Evolutionary conservation across 2,113 vertebrate genomes (phyloP).

Genomic region (Castor canadensis): DNA sequence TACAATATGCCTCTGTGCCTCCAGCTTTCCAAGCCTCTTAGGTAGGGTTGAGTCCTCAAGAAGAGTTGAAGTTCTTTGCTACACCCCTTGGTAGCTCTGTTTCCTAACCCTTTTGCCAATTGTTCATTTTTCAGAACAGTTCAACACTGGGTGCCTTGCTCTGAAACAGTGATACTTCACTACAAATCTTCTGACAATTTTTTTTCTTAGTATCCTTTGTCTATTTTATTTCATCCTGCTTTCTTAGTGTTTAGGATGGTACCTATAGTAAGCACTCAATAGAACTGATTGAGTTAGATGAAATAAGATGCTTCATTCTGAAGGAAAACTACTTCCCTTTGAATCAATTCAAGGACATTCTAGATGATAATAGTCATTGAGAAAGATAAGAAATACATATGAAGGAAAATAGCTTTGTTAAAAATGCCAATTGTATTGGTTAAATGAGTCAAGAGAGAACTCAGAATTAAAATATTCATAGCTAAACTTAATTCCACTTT

Average conservation of each 20-base stretch:
- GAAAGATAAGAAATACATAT: neutral
- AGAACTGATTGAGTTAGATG: neutral
- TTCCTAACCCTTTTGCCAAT: neutral
- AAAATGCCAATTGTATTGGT: neutral
- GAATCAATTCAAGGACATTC: neutral
- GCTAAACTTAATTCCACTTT: constrained; percentile 22
- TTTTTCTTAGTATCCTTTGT: neutral
- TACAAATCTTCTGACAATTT: neutral
- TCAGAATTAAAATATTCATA: constrained; percentile 36
- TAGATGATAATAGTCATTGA: neutral
- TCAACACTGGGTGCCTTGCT: neutral
- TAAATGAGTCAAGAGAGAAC: constrained; percentile 29
- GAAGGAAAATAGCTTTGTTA: neutral
- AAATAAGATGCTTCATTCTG: neutral
- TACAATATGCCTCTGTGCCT: neutral
- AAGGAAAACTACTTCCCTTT: neutral
- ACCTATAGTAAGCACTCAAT: neutral
- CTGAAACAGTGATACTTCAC: neutral
- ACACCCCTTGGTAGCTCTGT: neutral
- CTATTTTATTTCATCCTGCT: neutral
- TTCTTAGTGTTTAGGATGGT: neutral
- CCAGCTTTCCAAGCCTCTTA: neutral
- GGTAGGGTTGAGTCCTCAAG: neutral
- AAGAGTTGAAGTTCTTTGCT: neutral
- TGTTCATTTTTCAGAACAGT: neutral